Percentiles rank a stretch among this genome's conserved stretches.
Evolutionary conservation across 2,888 invertebrate species (phyloP).

Genomic region (Endomychus coccineus): DNA sequence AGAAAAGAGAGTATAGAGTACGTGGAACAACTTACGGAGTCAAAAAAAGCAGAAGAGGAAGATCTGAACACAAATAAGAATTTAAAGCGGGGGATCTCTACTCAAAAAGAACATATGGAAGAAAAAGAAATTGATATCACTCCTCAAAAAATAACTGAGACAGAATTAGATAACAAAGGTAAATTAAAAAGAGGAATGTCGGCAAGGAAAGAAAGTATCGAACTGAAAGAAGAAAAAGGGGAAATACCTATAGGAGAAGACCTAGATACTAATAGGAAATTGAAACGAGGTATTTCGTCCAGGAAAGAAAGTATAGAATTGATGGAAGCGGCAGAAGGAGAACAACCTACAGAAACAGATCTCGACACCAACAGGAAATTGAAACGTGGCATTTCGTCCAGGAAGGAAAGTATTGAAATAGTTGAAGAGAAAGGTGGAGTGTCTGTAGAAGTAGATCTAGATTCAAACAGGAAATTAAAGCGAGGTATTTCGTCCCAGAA

Average conservation of each 20-base stretch:
- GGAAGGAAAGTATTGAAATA: slow-evolving; percentile 5
- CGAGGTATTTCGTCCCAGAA: slow-evolving; percentile 11
- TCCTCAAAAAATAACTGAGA: slow-evolving; percentile 23
- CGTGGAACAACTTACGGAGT: not conserved
- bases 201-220: slow-evolving; percentile 24
- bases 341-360: slow-evolving; percentile 2
- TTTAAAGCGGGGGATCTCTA: slow-evolving; percentile 19
- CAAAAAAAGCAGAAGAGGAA: not conserved
- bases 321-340: slow-evolving; percentile 32
- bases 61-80: not conserved
- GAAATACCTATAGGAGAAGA: not conserved
- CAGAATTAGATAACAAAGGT: slow-evolving; percentile 24
- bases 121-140: not conserved
- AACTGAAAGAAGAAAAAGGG: slow-evolving; percentile 30
- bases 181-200: slow-evolving; percentile 33
- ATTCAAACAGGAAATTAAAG: not conserved
- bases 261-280: slow-evolving; percentile 20
- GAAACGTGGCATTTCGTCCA: slow-evolving; percentile 11
- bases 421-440: not conserved
- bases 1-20: not conserved
- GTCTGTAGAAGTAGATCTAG: not conserved
- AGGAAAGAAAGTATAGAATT: slow-evolving; percentile 24
- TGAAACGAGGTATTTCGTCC: slow-evolving; percentile 32
- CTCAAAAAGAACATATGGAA: slow-evolving; percentile 22
- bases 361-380: not conserved